Percentiles rank a stretch among this genome's conserved stretches.
phyloP scores from a whole-genome alignment of 2,797 vertebrate genomes.

The Alosa sapidissima region DNA sequence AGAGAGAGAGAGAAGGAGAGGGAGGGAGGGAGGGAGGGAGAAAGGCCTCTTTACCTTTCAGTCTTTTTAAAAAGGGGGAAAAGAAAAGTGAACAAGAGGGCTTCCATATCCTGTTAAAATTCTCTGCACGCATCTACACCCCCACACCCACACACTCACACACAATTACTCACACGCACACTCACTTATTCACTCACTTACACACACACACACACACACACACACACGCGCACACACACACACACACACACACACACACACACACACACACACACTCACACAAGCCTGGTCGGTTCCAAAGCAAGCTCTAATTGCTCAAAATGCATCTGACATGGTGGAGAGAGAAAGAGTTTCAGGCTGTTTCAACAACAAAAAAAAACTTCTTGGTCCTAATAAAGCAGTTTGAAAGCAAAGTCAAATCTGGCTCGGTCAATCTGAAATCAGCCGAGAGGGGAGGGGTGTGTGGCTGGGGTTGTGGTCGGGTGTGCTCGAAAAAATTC shows the following conservation, averaged over 20 bases:
- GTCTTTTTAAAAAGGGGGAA: background rate
- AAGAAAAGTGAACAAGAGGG: constrained; percentile 54
- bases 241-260: constrained; percentile 12
- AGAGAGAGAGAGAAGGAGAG: background rate
- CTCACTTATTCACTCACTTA: constrained; percentile 2
- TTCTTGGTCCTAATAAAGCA: constrained; percentile 65
- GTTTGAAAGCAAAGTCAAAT: constrained; percentile 68
- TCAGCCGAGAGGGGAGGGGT: background rate
- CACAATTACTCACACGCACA: constrained; percentile 48
- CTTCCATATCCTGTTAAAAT: constrained; percentile 74
- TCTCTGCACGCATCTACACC: constrained; percentile 57
- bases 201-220: background rate
- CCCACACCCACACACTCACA: constrained; percentile 50
- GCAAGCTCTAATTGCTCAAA: constrained; percentile 69
- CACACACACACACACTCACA: constrained; percentile 5
- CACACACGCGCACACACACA: too few species aligned
- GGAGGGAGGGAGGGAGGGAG: background rate
- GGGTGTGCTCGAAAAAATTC: constrained; percentile 56
- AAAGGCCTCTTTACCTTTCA: background rate
- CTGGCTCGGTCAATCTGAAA: constrained; percentile 57
- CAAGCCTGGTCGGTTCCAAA: constrained; percentile 37
- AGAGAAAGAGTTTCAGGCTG: constrained; percentile 24
- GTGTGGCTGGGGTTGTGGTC: background rate
- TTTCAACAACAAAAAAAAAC: constrained; percentile 48
- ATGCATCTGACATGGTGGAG: constrained; percentile 67